A percentile compares a stretch with the other conserved stretches of the same genome.
Evolutionary conservation across 2,113 vertebrate genomes (phyloP).

Genomic region (Lethenteron camtschaticum): DNA sequence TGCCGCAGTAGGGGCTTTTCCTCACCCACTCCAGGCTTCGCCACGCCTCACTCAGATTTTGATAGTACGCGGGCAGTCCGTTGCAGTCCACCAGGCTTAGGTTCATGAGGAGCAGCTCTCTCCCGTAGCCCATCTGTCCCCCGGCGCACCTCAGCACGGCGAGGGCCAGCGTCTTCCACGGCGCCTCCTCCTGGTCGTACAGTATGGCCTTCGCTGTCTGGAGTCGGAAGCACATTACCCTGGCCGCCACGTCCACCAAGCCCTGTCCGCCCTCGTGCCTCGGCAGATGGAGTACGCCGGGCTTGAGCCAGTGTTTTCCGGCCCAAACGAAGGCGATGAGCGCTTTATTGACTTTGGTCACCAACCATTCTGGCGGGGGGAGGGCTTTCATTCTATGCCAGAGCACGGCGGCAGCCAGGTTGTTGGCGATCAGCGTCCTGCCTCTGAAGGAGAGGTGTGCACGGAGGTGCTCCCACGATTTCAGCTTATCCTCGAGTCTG

Average conservation of each 20-base stretch:
- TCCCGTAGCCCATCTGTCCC: too few relatives aligned
- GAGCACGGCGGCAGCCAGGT: background rate
- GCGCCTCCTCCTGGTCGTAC: too few relatives aligned
- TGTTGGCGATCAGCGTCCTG: background rate
- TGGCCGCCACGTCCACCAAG: background rate
- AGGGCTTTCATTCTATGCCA: background rate
- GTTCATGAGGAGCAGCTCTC: too few relatives aligned
- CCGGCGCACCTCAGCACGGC: too few relatives aligned
- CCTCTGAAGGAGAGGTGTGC: background rate
- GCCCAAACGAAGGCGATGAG: background rate
- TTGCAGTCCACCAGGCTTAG: too few relatives aligned
- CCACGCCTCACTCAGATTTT: too few relatives aligned
- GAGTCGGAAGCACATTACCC: background rate
- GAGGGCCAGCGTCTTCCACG: too few relatives aligned
- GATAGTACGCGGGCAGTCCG: too few relatives aligned
- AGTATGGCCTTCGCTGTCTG: background rate
- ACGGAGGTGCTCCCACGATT: background rate
- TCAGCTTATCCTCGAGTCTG: background rate
- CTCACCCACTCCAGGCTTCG: too few relatives aligned
- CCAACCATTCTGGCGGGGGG: background rate
- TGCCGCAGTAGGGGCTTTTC: too few relatives aligned
- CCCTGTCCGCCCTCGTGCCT: background rate
- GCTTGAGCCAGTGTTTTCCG: constrained; percentile 1
- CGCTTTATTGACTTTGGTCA: background rate
- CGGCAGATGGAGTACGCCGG: background rate